Evolutionary conservation across 2,888 invertebrate species (phyloP).

Genomic region (Autographa gamma): DNA sequence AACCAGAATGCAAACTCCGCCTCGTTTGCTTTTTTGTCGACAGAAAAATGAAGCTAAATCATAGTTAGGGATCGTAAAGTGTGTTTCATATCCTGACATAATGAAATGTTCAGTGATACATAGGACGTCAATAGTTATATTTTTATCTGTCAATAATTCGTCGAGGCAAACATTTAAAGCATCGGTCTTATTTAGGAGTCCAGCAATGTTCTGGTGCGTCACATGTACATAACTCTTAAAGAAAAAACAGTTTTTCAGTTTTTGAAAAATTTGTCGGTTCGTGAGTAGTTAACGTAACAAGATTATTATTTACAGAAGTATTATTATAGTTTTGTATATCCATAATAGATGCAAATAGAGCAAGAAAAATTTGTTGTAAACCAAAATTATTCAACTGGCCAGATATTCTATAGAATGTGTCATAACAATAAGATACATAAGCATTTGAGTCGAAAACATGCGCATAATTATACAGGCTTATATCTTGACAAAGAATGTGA

Average conservation of each 20-base stretch:
- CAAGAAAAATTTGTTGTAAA: no score
- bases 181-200: background rate
- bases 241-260: background rate
- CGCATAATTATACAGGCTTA: no score
- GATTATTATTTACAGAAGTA: no score
- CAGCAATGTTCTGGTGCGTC: background rate
- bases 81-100: conserved; percentile 1
- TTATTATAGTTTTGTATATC: no score
- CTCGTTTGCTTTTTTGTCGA: conserved; percentile 5
- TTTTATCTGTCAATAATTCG: conserved; percentile 5
- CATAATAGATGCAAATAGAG: no score
- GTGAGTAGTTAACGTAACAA: no score
- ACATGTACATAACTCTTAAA: background rate
- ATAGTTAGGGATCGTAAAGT: background rate
- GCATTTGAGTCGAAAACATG: no score
- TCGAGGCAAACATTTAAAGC: conserved; percentile 6
- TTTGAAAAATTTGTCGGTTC: no score
- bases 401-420: no score
- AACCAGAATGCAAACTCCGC: conserved; percentile 7
- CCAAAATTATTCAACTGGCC: no score
- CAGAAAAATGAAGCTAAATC: background rate
- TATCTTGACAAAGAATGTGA: no score
- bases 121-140: conserved; percentile 5
- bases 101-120: conserved; percentile 14
- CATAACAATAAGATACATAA: no score